Evolutionary conservation across 2,113 vertebrate genomes (phyloP).

Genomic region (Stigmatopora argus): DNA sequence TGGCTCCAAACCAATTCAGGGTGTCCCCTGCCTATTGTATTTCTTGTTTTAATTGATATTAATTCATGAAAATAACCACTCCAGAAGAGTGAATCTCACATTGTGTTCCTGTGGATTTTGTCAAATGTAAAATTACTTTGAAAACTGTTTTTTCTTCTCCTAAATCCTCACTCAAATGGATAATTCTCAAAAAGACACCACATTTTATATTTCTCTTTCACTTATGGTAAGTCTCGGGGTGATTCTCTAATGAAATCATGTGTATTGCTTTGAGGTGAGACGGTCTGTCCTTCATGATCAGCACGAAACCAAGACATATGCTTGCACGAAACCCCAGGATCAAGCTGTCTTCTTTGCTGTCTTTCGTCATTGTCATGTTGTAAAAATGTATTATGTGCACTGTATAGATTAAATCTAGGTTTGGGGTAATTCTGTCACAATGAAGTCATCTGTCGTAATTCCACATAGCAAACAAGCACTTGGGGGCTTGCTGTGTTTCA

Average conservation of each 20-base stretch:
- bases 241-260: constrained; percentile 73
- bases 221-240: constrained; percentile 37
- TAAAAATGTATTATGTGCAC: constrained; percentile 91
- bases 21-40: no score
- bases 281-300: constrained; percentile 84
- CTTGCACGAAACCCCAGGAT: constrained; percentile 75
- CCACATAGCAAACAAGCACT: constrained; percentile 71
- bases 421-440: constrained; percentile 86
- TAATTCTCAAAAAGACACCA: constrained; percentile 27
- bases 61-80: no score
- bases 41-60: no score
- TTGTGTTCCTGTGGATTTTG: background rate
- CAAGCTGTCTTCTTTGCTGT: constrained; percentile 78
- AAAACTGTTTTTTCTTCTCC: background rate
- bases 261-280: constrained; percentile 79
- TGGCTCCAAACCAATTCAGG: no score
- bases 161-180: constrained; percentile 9
- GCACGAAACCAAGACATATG: constrained; percentile 69
- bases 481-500: constrained; percentile 64
- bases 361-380: constrained; percentile 93
- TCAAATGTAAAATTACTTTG: background rate
- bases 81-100: no score
- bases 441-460: constrained; percentile 87
- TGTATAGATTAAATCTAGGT: constrained; percentile 91
- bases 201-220: constrained; percentile 19